Conservation (phyloP, 2,113 vertebrate species). For the Callocephalon fimbriatum region DNA sequence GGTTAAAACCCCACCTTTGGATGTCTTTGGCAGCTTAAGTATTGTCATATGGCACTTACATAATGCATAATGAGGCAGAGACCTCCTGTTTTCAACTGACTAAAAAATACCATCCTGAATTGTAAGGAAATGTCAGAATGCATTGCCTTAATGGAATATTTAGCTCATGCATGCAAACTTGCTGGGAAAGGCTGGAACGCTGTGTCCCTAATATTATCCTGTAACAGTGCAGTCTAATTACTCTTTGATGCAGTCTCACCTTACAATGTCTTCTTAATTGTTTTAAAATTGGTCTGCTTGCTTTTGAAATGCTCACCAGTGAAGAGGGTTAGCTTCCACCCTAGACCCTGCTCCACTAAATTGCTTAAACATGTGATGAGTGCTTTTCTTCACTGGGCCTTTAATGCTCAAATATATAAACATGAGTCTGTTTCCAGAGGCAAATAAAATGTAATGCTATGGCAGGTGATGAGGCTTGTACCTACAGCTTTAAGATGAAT, state of each 20-base stretch:
- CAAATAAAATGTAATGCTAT: neutral
- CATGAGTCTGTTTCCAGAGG: constrained; percentile 4
- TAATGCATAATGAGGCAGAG: neutral
- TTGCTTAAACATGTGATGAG: neutral
- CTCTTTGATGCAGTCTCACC: neutral
- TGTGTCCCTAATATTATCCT: neutral
- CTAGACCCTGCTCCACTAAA: neutral
- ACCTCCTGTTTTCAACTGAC: neutral
- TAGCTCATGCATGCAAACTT: neutral
- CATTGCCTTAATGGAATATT: neutral
- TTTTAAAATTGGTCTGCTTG: neutral
- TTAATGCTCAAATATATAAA: constrained; percentile 6
- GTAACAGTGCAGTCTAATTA: neutral
- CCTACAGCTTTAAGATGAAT: constrained; percentile 57
- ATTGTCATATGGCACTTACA: neutral
- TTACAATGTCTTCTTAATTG: neutral
- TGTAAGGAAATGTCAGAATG: neutral
- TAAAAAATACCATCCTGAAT: neutral
- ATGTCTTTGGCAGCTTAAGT: neutral
- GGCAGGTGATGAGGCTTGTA: constrained; percentile 12
- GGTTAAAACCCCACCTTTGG: neutral
- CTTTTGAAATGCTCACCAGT: neutral
- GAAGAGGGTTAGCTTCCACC: neutral
- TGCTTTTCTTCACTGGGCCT: neutral
- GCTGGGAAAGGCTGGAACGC: neutral